Base-by-base conservation (phyloP, 2,797 vertebrate genomes). In the Champsocephalus esox region DNA sequence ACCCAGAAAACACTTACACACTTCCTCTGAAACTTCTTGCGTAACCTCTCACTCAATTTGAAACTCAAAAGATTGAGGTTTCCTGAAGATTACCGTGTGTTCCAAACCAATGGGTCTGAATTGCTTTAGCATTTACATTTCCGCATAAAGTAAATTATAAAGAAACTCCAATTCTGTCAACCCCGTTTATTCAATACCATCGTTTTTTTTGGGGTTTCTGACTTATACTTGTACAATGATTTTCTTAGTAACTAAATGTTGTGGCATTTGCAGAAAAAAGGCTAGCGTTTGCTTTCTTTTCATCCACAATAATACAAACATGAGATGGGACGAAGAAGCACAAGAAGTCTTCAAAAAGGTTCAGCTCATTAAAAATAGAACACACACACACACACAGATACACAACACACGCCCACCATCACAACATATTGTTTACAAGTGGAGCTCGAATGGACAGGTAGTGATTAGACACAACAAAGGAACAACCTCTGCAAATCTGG, bases 361-460 rank as follows among this genome's bases (percentile, higher is more conserved):
- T 87, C 75, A 50, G 69, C 81, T 91, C 87, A 89, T 86, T 88
- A 87, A 92, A 90, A 88, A 91, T 88, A 87, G 81, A 91, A 87
- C 62, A 78, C 65, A 77, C 65, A 77, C 48, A 75, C 59, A 66
- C 58, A 21, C 44, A 32, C 50, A 66, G 55, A 46, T 28, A 55
- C 55, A 65, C 64, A 43, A 55, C 57, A 72, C 51, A 28, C 61
- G 17, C 61, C 77, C 81, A 83, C 81, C 66, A 80, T 70, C 76
- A 50, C 63, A 72, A 66, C 81, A 79, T 62, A 73, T 74, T 91
- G 89, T 89, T 86, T 83, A 87, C 69, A 17, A 87, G 82, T 82
- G 59, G 32, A 73, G 85, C 80, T 83, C 11, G 5, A 84, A 88
- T 54, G 81, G 90, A 92, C 90, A 92, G 90, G 86, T 89, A 87